Evolutionary conservation across 2,113 vertebrate genomes (phyloP).

Genomic region (Pantherophis guttatus): DNA sequence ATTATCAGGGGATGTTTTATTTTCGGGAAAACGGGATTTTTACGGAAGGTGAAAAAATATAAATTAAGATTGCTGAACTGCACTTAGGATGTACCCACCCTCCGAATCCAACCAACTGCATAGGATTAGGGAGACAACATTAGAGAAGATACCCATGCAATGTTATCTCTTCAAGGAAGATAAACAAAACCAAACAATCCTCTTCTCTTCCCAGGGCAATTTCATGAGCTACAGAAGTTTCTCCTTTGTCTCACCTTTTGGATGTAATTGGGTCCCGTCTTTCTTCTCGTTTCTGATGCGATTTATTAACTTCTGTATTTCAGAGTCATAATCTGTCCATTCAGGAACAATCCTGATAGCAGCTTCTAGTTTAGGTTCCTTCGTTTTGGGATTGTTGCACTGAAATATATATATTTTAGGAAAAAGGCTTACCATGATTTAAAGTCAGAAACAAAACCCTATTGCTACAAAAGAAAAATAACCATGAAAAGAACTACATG

Average conservation of each 20-base stretch:
- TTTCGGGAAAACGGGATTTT: neutral
- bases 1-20: too few relatives aligned
- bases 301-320: constrained; percentile 81
- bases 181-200: neutral
- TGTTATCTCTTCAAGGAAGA: neutral
- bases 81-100: neutral
- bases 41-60: neutral
- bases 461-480: neutral
- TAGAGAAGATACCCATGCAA: neutral
- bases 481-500: neutral
- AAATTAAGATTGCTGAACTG: neutral
- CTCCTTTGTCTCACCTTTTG: constrained; percentile 28
- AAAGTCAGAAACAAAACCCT: neutral
- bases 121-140: neutral
- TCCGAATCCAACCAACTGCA: neutral
- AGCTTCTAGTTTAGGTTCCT: constrained; percentile 93
- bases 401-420: constrained; percentile 55
- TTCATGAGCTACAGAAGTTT: neutral
- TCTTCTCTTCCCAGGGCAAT: too few relatives aligned
- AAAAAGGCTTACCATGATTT: neutral
- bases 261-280: neutral
- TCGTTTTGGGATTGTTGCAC: constrained; percentile 98
- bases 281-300: constrained; percentile 66
- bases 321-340: constrained; percentile 86
- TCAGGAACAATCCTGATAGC: constrained; percentile 91